These are phyloP conservation scores for Lasioglossum oenotherae DNA, from an alignment of 2,888 invertebrate genomes.

Conservation along the genomic window DNA sequence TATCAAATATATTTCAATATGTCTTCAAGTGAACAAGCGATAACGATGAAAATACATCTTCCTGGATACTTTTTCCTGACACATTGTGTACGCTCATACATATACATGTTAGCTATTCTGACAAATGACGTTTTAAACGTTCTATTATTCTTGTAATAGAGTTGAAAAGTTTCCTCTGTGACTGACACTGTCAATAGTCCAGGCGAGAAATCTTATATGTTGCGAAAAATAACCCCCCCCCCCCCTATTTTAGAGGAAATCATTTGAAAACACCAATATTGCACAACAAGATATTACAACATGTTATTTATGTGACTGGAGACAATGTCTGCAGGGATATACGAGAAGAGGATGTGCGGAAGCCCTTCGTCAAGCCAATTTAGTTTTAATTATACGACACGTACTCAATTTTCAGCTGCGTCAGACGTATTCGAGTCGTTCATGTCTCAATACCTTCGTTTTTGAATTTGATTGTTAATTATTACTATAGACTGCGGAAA, in stretches of 20 bases:
- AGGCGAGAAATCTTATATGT: constrained; percentile 15
- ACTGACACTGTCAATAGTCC: constrained; percentile 21
- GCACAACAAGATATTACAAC: constrained; percentile 20
- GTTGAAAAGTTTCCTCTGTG: constrained; percentile 26
- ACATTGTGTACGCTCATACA: not conserved
- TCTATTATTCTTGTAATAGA: constrained; percentile 37
- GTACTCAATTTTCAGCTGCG: not conserved
- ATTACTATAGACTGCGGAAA: too few relatives aligned
- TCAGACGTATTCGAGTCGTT: not conserved
- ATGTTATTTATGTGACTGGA: constrained; percentile 13
- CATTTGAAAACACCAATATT: constrained; percentile 22
- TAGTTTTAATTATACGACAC: constrained; percentile 39
- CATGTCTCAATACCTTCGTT: not conserved
- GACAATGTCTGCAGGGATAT: not conserved
- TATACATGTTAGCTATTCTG: constrained; percentile 12
- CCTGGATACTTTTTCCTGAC: not conserved
- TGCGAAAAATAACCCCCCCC: constrained; percentile 10
- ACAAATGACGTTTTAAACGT: not conserved
- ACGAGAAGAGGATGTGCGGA: constrained; percentile 17
- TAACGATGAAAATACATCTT: not conserved
- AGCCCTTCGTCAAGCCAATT: constrained; percentile 45
- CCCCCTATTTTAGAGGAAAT: not conserved
- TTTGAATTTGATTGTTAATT: not conserved
- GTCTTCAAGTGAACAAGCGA: not conserved
- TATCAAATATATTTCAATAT: too few relatives aligned